Evolutionary conservation across 1,140 invertebrate genomes (phyloP).

Genomic region (Macrotrachela quadricornifera): DNA sequence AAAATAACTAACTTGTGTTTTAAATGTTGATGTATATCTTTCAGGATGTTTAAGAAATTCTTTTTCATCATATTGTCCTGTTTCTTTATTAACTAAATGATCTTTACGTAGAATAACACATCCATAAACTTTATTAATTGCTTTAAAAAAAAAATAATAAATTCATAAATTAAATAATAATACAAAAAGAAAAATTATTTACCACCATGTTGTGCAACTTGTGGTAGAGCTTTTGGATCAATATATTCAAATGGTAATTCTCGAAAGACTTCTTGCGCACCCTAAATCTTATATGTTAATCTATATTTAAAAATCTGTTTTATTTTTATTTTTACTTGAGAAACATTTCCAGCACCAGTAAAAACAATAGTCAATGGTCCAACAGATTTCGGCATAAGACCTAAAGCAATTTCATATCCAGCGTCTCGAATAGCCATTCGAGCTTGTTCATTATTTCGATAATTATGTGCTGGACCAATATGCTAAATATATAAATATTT

Average conservation of each 20-base stretch:
- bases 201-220: conserved; percentile 89
- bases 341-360: conserved; percentile 62
- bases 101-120: conserved; percentile 73
- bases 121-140: conserved; percentile 72
- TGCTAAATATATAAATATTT: conserved; percentile 39
- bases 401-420: conserved; percentile 88
- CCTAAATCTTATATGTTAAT: conserved; percentile 53
- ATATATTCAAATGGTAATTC: conserved; percentile 94
- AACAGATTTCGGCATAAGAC: conserved; percentile 89
- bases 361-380: conserved; percentile 93
- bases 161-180: neutral
- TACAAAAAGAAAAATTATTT: conserved; percentile 26
- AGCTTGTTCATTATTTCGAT: conserved; percentile 87
- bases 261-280: conserved; percentile 89
- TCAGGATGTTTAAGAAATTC: conserved; percentile 84
- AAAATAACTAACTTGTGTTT: conserved; percentile 48
- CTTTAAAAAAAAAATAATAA: conserved; percentile 34
- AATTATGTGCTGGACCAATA: conserved; percentile 91
- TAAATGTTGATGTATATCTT: conserved; percentile 80
- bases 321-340: conserved; percentile 26
- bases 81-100: conserved; percentile 69
- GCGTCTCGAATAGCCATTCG: conserved; percentile 83
- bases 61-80: conserved; percentile 58
- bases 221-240: conserved; percentile 68
- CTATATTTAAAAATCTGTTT: neutral